A percentile compares a stretch with the other conserved stretches of the same genome.
phyloP scores from a whole-genome alignment of 1,140 invertebrate species.

The Druon quercuslanigerum region DNA sequence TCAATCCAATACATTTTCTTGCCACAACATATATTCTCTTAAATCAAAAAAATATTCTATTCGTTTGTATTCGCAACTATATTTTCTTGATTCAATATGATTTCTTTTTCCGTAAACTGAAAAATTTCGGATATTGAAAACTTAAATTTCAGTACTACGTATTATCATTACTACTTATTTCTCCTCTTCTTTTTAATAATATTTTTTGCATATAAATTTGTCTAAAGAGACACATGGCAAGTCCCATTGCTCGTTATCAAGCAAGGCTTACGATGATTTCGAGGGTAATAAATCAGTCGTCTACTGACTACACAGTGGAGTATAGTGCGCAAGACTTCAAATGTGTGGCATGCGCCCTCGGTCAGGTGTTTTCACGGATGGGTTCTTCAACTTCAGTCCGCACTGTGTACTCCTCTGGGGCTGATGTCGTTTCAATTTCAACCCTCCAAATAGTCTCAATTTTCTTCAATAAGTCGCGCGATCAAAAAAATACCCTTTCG shows the following conservation, averaged over 20 bases:
- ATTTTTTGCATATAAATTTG: neutral
- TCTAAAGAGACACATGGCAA: conserved; percentile 3
- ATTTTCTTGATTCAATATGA: too few relatives aligned
- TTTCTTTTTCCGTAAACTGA: too few relatives aligned
- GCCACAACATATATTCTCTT: too few relatives aligned
- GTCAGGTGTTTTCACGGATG: conserved; percentile 37
- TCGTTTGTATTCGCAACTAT: too few relatives aligned
- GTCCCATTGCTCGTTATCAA: conserved; percentile 24
- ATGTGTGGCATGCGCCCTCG: conserved; percentile 38
- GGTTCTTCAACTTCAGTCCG: conserved; percentile 30
- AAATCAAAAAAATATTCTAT: too few relatives aligned
- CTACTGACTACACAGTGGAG: neutral
- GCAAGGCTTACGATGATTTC: neutral
- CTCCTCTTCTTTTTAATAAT: neutral
- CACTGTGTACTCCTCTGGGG: conserved; percentile 20
- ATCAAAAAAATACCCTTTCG: neutral
- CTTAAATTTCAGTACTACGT: too few relatives aligned
- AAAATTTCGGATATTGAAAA: too few relatives aligned
- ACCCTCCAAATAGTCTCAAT: neutral
- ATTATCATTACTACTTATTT: neutral
- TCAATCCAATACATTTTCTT: too few relatives aligned
- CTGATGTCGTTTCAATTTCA: conserved; percentile 20
- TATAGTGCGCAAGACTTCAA: conserved; percentile 39
- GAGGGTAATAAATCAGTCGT: conserved; percentile 22
- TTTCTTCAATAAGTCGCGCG: neutral